Conservation (phyloP, 2,113 vertebrate genomes). For the Eclectus roratus region DNA sequence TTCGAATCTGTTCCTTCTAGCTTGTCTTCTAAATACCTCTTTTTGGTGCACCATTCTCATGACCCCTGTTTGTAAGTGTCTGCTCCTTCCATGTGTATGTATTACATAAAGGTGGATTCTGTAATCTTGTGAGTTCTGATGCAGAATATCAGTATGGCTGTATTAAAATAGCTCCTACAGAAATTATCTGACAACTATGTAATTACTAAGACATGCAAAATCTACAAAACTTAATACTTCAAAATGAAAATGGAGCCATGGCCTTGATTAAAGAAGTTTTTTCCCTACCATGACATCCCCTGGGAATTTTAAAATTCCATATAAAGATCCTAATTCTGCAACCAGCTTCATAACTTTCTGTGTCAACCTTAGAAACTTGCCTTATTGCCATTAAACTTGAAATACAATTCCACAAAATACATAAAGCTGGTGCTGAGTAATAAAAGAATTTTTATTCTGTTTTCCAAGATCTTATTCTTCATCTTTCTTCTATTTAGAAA, state of each 20-base stretch:
- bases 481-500: background rate
- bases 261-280: background rate
- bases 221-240: background rate
- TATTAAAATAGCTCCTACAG: background rate
- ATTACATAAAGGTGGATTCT: background rate
- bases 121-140: background rate
- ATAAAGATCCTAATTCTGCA: background rate
- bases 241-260: background rate
- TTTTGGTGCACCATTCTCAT: background rate
- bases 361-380: background rate
- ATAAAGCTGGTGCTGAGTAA: background rate
- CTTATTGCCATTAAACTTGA: background rate
- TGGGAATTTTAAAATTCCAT: background rate
- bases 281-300: background rate
- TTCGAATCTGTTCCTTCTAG: background rate
- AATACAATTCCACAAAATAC: background rate
- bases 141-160: background rate
- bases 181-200: background rate
- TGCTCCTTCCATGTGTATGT: background rate
- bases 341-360: background rate
- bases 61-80: background rate
- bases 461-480: background rate
- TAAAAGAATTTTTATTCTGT: background rate
- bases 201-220: background rate
- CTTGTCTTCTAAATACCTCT: background rate